Evolutionary conservation across 2,113 vertebrate genomes (phyloP).

Genomic region (Lepus europaeus): DNA sequence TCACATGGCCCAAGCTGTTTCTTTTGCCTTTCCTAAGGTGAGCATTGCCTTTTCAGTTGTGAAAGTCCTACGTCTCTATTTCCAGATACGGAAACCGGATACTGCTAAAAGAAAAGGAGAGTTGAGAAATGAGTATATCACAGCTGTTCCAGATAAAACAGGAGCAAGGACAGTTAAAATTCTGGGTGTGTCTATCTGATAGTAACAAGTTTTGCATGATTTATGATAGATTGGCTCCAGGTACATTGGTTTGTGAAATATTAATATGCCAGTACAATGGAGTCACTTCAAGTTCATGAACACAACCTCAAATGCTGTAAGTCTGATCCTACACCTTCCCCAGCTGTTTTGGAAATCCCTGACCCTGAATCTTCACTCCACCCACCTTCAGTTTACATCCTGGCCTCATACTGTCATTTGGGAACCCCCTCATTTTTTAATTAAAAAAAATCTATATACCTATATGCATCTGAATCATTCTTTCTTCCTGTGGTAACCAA

Average conservation of each 20-base stretch:
- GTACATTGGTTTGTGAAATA: not conserved
- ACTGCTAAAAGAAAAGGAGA: not conserved
- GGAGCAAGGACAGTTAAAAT: not conserved
- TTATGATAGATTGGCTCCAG: not conserved
- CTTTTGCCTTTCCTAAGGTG: conserved; percentile 3
- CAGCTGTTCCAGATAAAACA: conserved; percentile 22
- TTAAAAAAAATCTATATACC: not conserved
- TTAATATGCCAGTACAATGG: not conserved
- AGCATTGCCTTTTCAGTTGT: not conserved
- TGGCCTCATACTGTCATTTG: not conserved
- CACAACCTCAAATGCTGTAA: not conserved
- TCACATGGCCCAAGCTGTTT: not conserved
- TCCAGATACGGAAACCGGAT: not conserved
- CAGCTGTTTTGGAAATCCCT: not conserved
- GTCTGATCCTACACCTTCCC: no score
- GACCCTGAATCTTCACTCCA: not conserved
- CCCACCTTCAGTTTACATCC: not conserved
- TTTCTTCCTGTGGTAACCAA: not conserved
- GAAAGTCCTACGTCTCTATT: not conserved
- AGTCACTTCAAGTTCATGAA: not conserved
- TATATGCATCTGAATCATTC: not conserved
- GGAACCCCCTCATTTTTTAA: not conserved
- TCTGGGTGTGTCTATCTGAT: not conserved
- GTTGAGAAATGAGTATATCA: not conserved
- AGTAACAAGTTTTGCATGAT: conserved; percentile 1